phyloP scores from a whole-genome alignment of 2,797 vertebrate species.

The Pelobates cultripes region DNA sequence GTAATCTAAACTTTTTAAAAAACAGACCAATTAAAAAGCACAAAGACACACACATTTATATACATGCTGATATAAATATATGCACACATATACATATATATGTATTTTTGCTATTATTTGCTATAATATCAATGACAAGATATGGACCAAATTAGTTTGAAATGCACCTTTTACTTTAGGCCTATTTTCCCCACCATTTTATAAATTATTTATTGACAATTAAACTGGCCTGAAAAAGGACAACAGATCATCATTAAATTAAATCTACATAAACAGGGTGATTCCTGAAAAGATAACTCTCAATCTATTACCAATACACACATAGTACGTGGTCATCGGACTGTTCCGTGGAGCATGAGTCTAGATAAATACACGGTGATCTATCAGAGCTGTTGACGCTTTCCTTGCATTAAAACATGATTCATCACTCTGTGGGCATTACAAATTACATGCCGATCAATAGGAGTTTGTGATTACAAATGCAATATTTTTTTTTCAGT shows the following conservation, averaged over 20 bases:
- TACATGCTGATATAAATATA: too few species aligned
- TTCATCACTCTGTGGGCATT: slow-evolving; percentile 41
- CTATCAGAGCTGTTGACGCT: slow-evolving; percentile 31
- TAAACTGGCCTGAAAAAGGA: neutral
- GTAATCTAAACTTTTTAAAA: too few species aligned
- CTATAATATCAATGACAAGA: too few species aligned
- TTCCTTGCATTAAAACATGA: slow-evolving; percentile 28
- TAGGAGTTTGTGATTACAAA: slow-evolving; percentile 37
- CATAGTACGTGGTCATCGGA: slow-evolving; percentile 19
- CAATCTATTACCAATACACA: neutral
- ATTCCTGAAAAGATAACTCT: neutral
- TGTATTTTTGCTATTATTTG: too few species aligned
- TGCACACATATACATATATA: too few species aligned
- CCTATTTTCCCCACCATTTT: neutral
- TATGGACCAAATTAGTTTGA: too few species aligned
- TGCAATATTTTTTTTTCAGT: neutral
- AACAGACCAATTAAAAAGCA: too few species aligned
- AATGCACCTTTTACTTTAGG: neutral
- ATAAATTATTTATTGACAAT: neutral
- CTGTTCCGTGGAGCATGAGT: slow-evolving; percentile 6
- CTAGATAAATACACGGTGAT: slow-evolving; percentile 18
- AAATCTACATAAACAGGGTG: neutral
- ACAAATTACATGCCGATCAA: slow-evolving; percentile 36
- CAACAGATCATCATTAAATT: neutral
- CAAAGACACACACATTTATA: too few species aligned